Percentiles rank a stretch among this genome's conserved stretches.
Conservation (phyloP, 2,888 invertebrate species). For the Lamellibrachia columna region DNA sequence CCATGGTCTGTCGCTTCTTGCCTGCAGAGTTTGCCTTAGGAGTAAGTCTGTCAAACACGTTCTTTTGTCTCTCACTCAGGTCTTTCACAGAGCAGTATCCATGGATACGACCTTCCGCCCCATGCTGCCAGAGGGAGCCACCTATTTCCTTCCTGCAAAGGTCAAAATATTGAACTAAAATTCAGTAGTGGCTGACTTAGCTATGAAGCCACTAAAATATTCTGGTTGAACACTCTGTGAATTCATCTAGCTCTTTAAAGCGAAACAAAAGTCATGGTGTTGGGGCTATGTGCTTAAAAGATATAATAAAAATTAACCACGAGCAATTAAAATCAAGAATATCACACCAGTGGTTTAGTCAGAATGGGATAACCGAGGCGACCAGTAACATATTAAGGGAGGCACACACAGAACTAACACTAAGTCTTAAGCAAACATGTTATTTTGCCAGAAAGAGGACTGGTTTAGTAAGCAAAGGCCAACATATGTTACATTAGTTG, state of each 20-base stretch:
- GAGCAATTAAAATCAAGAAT: too few relatives aligned
- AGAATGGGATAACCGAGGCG: too few relatives aligned
- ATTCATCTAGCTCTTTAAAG: not conserved
- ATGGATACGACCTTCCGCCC: conserved; percentile 32
- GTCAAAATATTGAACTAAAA: not conserved
- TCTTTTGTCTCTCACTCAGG: not conserved
- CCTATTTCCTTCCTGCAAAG: conserved; percentile 33
- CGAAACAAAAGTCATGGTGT: too few relatives aligned
- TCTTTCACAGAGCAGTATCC: conserved; percentile 27
- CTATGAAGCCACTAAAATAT: not conserved
- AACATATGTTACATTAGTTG: too few relatives aligned
- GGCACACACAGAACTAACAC: too few relatives aligned
- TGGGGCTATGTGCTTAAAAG: too few relatives aligned
- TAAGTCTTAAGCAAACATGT: too few relatives aligned
- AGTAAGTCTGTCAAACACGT: not conserved
- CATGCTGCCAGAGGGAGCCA: conserved; percentile 36
- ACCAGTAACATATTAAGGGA: too few relatives aligned
- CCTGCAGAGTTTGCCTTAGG: conserved; percentile 6
- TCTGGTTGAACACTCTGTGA: not conserved
- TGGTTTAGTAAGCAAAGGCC: too few relatives aligned
- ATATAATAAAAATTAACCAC: too few relatives aligned
- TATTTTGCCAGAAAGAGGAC: too few relatives aligned
- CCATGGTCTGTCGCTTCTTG: not conserved
- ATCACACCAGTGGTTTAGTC: too few relatives aligned
- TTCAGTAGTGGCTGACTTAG: not conserved